These are phyloP conservation scores for Toxotes jaculatrix DNA, from an alignment of 2,113 vertebrate species.

Conservation along the genomic window DNA sequence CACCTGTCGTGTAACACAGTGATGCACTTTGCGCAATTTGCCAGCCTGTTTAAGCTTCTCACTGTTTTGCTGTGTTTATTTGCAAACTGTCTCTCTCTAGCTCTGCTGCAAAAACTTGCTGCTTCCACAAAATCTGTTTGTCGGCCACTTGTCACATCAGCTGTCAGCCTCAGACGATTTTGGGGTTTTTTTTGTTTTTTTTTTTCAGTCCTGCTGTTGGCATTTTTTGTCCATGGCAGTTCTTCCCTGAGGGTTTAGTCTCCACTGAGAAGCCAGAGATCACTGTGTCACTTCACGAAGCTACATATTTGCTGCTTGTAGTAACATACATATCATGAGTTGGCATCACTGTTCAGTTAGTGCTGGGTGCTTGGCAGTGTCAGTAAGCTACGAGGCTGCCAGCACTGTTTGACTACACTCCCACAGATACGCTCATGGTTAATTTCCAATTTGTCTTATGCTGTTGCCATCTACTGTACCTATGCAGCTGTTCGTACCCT, in stretches of 20 bases:
- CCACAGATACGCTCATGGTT: constrained; percentile 1
- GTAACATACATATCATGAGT: constrained; percentile 11
- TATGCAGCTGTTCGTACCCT: too few species aligned
- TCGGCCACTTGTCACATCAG: constrained; percentile 20
- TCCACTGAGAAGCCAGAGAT: constrained; percentile 50
- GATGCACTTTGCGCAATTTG: not conserved
- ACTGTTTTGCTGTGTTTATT: constrained; percentile 8
- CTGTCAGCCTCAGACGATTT: constrained; percentile 24
- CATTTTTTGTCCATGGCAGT: constrained; percentile 30
- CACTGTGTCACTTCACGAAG: constrained; percentile 39
- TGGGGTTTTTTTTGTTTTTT: constrained; percentile 3
- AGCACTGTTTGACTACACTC: not conserved
- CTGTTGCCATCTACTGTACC: not conserved
- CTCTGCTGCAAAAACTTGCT: not conserved
- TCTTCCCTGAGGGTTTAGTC: constrained; percentile 27
- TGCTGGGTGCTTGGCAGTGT: constrained; percentile 2
- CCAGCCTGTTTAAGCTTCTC: not conserved
- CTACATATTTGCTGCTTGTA: constrained; percentile 43
- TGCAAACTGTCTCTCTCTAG: not conserved
- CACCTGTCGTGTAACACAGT: not conserved
- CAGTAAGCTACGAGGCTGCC: not conserved
- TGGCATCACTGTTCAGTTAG: constrained; percentile 24
- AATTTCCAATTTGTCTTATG: not conserved
- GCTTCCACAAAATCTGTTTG: constrained; percentile 7
- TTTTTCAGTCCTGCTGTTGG: constrained; percentile 13